Evolutionary conservation across 2,797 vertebrate genomes (phyloP), one percentile per base, ranked within the genome.

Genomic region (Cirrhinus molitorella): DNA sequence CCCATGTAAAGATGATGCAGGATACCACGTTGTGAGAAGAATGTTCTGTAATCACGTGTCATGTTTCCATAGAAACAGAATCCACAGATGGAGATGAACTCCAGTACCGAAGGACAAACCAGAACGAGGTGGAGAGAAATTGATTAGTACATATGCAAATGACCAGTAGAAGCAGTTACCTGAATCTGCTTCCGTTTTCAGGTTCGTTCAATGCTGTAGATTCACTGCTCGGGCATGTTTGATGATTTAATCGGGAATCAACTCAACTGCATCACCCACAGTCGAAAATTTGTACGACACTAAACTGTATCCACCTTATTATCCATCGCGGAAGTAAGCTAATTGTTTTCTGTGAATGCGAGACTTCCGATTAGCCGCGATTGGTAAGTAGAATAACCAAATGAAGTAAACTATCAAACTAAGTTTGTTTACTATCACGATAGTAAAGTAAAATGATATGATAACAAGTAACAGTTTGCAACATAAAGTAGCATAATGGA

Each of bases 11-110:
- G 10, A 9, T 13, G 37, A 68, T 59, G 49, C 45, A 12, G 73
- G 72, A 66, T 61, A 45, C 13, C 51, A 68, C 5, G 11, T 3
- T n/a, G 23, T 40, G 17, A 51, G 71, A 31, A 49, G 5, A 45
- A 73, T 10, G 31, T 6, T 25, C 21, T 19, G 19, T 40, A 23
- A 67, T 40, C 40, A 19, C 7, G 53, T 37, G 55, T 49, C 47
- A 57, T 40, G 57, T 85, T 74, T 84, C 77, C 75, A 25, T 80
- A 70, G 83, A 57, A 73, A 79, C 83, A 31, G 49, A 74, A 74
- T 67, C 70, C 77, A 31, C 59, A 47, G 70, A 53, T 31, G n/a
- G 45, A 67, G 40, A 14, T 28, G 65, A 77, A 63, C 66, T 77
- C 23, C 31, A 68, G 63, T 40, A 53, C 61, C 14, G 16, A 11